phyloP scores from a whole-genome alignment of 1,140 invertebrate genomes.

The Agrypnia vestita region DNA sequence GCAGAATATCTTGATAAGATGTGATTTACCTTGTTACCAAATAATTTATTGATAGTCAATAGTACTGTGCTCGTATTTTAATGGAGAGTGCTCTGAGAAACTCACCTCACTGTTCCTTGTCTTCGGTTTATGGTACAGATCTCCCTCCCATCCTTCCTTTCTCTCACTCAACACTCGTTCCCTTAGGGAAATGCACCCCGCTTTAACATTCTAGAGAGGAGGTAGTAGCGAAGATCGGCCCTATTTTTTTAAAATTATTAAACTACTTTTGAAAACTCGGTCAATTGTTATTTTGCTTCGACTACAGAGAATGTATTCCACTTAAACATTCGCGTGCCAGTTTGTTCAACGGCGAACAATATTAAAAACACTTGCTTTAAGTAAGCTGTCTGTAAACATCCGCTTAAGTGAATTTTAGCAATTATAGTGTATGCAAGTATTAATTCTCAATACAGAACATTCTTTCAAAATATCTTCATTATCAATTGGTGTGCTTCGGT shows the following conservation, averaged over 20 bases:
- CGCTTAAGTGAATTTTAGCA: neutral
- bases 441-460: neutral
- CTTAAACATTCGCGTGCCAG: slow-evolving; percentile 7
- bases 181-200: too few species aligned
- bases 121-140: too few species aligned
- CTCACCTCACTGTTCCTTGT: too few species aligned
- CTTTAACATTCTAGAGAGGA: too few species aligned
- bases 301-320: slow-evolving; percentile 18
- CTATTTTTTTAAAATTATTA: neutral
- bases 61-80: too few species aligned
- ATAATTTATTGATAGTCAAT: too few species aligned
- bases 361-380: neutral
- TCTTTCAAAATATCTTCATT: slow-evolving; percentile 16
- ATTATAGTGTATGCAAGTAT: neutral
- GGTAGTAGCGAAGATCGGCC: neutral
- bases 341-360: neutral
- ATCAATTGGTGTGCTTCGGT: neutral
- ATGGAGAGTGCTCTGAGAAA: too few species aligned
- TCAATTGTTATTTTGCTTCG: slow-evolving; percentile 3
- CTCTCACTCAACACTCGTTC: too few species aligned
- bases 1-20: too few species aligned
- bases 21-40: too few species aligned
- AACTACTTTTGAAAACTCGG: neutral
- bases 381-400: neutral
- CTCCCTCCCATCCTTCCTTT: too few species aligned